Percentiles rank a stretch among this genome's conserved stretches.
phyloP scores from a whole-genome alignment of 2,113 vertebrate genomes.

The Pteronura brasiliensis region DNA sequence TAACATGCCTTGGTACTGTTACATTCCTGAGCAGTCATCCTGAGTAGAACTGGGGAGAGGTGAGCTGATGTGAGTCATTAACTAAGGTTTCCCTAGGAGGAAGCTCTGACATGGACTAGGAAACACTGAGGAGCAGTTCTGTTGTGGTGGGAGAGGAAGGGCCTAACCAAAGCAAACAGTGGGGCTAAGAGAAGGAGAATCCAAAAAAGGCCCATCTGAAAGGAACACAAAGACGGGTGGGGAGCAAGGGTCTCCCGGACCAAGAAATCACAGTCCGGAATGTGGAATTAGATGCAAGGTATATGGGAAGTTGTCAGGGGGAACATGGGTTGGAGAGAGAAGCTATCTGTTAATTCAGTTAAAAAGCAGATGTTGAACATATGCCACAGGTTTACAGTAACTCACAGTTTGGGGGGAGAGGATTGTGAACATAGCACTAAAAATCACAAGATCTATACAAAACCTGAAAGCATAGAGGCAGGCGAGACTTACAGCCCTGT shows the following conservation, averaged over 20 bases:
- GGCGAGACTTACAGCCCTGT: background rate
- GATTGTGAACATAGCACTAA: background rate
- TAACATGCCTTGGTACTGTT: background rate
- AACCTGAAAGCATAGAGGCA: background rate
- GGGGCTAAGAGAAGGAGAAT: background rate
- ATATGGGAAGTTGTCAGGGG: background rate
- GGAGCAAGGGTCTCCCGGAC: background rate
- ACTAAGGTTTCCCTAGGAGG: background rate
- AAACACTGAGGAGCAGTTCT: background rate
- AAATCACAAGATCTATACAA: background rate
- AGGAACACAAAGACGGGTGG: background rate
- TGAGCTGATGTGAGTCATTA: background rate
- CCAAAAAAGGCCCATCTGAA: background rate
- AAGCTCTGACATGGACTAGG: background rate
- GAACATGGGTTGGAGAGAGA: background rate
- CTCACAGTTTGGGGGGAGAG: background rate
- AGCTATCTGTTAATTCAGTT: background rate
- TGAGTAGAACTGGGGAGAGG: background rate
- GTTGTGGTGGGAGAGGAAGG: background rate
- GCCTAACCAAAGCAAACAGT: background rate
- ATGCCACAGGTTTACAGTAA: background rate
- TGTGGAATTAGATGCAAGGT: background rate
- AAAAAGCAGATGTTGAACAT: background rate
- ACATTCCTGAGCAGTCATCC: background rate
- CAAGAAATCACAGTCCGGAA: background rate